phyloP scores from a whole-genome alignment of 2,797 vertebrate genomes.

The Xenentodon cancila region DNA sequence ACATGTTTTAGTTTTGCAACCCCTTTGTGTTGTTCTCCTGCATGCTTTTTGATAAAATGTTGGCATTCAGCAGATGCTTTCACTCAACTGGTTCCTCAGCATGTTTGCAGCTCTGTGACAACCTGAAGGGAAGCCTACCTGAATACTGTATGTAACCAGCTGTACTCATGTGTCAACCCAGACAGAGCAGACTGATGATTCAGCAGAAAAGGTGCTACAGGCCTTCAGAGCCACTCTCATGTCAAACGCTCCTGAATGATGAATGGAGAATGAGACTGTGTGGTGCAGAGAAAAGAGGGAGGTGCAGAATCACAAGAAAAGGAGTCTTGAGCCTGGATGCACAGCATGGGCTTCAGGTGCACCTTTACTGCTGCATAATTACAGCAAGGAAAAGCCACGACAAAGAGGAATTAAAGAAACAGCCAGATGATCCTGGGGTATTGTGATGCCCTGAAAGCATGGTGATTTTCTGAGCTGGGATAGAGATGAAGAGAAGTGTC shows the following conservation, averaged over 20 bases:
- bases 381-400: constrained; percentile 33
- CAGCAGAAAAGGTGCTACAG: constrained; percentile 60
- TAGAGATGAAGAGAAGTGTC: constrained; percentile 18
- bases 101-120: constrained; percentile 20
- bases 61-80: constrained; percentile 19
- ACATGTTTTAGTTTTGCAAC: constrained; percentile 5
- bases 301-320: constrained; percentile 17
- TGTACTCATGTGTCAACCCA: constrained; percentile 61
- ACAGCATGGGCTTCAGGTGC: constrained; percentile 27
- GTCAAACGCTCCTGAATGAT: constrained; percentile 49
- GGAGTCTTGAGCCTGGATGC: constrained; percentile 20
- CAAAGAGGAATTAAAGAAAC: constrained; percentile 17
- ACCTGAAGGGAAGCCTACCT: constrained; percentile 34
- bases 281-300: constrained; percentile 37
- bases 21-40: not conserved
- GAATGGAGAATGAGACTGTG: constrained; percentile 40
- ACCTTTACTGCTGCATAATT: constrained; percentile 50
- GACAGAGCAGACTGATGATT: constrained; percentile 74
- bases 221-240: constrained; percentile 32
- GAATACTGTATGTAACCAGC: constrained; percentile 41
- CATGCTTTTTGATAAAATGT: constrained; percentile 5
- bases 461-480: constrained; percentile 24
- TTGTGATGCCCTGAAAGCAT: constrained; percentile 30
- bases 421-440: constrained; percentile 18
- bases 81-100: constrained; percentile 11